Evolutionary conservation across 1,140 invertebrate species (phyloP), one percentile per base, ranked within the genome.

Genomic region (Euwallacea fornicatus): DNA sequence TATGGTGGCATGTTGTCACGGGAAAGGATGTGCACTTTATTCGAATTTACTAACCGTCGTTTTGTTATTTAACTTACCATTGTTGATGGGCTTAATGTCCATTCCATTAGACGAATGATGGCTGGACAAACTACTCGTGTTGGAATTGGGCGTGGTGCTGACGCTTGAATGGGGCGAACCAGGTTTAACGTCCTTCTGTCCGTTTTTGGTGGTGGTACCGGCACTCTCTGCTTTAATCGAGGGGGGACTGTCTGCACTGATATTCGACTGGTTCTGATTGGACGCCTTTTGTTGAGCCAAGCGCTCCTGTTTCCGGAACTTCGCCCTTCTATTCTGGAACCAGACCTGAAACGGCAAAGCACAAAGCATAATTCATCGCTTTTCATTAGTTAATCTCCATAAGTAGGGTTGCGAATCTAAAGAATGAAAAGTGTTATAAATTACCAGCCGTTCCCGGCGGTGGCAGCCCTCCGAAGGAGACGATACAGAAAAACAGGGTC

Each of bases 311-410:
- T 97, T 97, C 16, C 96, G 86, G 78, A 96, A 95, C 82, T 96
- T 97, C 0, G 94, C 94, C 47, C 95, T 85, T 55, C 95, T 84
- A 79, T 96, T 97, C 84, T 96, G 95, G 80, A 97, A 97, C 95
- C 95, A 96, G 0, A 97, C 94, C 94, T 97, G 84, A 9, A 87
- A 85, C 72, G 71, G 46, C 21, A 33, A 33, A 33, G 21, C 21
- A 33, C 21, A 33, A 33, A 33, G 21, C 21, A 33, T 73, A 75
- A 75, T 71, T 75, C 72, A 71, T 71, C 59, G 58, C 69, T 73
- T 75, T 75, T 75, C 74, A 75, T 75, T 75, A 75, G 71, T 75
- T 75, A 75, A 75, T 75, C 74, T 65, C 56, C 55, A 73, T 75
- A 75, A 75, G 74, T 75, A 75, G 71, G 71, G 74, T 71, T 75